Percentiles rank a stretch among this genome's conserved stretches.
These are phyloP conservation scores for Lepidotrigona ventralis DNA, from an alignment of 1,140 invertebrate genomes.

Conservation along the genomic window DNA sequence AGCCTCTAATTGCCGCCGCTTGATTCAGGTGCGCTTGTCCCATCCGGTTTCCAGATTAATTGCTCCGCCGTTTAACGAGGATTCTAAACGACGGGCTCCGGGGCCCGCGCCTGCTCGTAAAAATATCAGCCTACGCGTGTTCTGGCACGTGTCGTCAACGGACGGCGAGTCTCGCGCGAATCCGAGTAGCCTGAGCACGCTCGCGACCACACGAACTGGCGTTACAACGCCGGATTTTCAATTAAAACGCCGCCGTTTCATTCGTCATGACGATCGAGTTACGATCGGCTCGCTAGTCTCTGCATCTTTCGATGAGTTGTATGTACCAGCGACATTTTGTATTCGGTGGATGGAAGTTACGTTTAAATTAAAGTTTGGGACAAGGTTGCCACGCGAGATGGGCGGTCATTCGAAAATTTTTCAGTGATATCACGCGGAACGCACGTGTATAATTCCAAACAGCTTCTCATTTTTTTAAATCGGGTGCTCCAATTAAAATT, in stretches of 20 bases:
- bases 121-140: conserved; percentile 8
- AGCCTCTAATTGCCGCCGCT: conserved; percentile 46
- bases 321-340: too few species aligned
- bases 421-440: too few species aligned
- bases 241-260: not conserved
- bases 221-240: not conserved
- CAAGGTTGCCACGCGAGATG: too few species aligned
- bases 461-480: too few species aligned
- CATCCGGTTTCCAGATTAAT: conserved; percentile 32
- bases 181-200: not conserved
- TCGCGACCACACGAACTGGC: not conserved
- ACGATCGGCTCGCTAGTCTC: not conserved
- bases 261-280: not conserved
- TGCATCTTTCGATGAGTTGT: not conserved
- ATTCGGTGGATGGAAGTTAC: too few species aligned
- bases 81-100: conserved; percentile 4
- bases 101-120: not conserved
- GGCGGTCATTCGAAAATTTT: too few species aligned
- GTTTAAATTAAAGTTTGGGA: too few species aligned
- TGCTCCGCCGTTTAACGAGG: conserved; percentile 12
- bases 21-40: not conserved
- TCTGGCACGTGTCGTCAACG: conserved; percentile 7
- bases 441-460: too few species aligned
- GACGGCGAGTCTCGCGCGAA: not conserved
- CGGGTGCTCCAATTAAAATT: too few species aligned